A percentile compares a stretch with the other conserved stretches of the same genome.
Evolutionary conservation across 2,113 vertebrate genomes (phyloP).

Genomic region (Dinomys branickii): DNA sequence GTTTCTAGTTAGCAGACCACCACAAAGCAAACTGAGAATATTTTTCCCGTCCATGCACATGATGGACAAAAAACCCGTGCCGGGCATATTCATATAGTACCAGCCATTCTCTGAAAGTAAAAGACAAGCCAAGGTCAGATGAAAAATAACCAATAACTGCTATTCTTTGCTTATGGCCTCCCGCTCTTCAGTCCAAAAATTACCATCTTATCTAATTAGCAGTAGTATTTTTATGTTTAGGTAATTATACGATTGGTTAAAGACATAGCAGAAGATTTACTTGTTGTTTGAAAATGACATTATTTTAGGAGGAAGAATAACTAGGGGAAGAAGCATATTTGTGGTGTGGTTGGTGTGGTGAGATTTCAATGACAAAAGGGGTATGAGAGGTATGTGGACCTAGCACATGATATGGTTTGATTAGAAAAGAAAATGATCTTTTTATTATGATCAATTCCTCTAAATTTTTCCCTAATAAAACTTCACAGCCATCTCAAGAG

Average conservation of each 20-base stretch:
- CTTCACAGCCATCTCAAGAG: slow-evolving; percentile 73
- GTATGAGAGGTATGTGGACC: slow-evolving; percentile 78
- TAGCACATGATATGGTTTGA: slow-evolving; percentile 75
- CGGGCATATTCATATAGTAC: slow-evolving; percentile 4
- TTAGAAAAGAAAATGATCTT: slow-evolving; percentile 79
- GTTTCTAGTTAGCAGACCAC: slow-evolving; percentile 73
- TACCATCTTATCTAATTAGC: slow-evolving; percentile 53
- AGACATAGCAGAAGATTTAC: slow-evolving; percentile 56
- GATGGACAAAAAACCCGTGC: slow-evolving; percentile 11
- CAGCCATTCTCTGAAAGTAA: slow-evolving; percentile 51
- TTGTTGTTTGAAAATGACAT: slow-evolving; percentile 55
- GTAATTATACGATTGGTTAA: slow-evolving; percentile 51
- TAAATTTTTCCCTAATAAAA: slow-evolving; percentile 80
- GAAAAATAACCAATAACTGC: slow-evolving; percentile 66
- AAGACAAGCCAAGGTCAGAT: slow-evolving; percentile 71
- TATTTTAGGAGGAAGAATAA: slow-evolving; percentile 55
- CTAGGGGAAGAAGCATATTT: slow-evolving; percentile 69
- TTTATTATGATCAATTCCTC: slow-evolving; percentile 71
- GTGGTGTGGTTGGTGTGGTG: slow-evolving; percentile 60
- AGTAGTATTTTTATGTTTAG: slow-evolving; percentile 19
- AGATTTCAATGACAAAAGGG: slow-evolving; percentile 78
- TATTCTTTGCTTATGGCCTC: slow-evolving; percentile 65
- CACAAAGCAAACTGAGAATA: slow-evolving; percentile 64
- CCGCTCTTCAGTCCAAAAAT: slow-evolving; percentile 42
- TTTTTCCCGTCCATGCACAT: neutral